A percentile compares a stretch with the other conserved stretches of the same genome.
These are phyloP conservation scores for Stenotaenia linearis DNA, from an alignment of 2,888 invertebrate species.

Conservation along the genomic window DNA sequence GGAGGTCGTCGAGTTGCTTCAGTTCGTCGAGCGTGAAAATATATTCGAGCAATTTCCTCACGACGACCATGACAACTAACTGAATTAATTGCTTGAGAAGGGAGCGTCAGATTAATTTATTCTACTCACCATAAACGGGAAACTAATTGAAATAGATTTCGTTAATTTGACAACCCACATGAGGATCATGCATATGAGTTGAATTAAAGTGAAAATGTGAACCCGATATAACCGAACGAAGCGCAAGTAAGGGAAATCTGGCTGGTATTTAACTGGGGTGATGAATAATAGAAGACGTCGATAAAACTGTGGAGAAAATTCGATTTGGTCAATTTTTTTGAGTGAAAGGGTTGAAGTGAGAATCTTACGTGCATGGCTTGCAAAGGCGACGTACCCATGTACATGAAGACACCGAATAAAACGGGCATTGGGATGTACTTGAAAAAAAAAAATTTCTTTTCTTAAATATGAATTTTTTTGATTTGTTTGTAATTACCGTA, in stretches of 20 bases:
- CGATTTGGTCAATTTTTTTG: background rate
- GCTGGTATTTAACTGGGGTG: constrained; percentile 30
- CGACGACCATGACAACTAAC: background rate
- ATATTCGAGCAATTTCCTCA: background rate
- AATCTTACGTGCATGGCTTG: constrained; percentile 31
- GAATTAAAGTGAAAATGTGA: constrained; percentile 31
- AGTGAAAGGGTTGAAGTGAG: no score
- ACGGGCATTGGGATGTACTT: constrained; percentile 33
- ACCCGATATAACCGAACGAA: constrained; percentile 28
- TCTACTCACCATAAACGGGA: constrained; percentile 30
- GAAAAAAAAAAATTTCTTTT: background rate
- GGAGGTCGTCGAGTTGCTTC: constrained; percentile 2
- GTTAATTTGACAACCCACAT: constrained; percentile 32
- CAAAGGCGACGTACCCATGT: constrained; percentile 31
- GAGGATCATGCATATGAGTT: constrained; percentile 21
- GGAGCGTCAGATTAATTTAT: no score
- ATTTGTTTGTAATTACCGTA: background rate
- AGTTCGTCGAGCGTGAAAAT: constrained; percentile 17
- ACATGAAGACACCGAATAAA: constrained; percentile 30
- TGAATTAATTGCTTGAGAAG: background rate
- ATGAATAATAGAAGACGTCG: constrained; percentile 24
- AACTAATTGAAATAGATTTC: constrained; percentile 29
- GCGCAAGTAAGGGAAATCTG: constrained; percentile 30
- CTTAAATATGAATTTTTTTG: background rate
- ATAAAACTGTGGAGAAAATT: constrained; percentile 27